Evolutionary conservation across 92 coral and sea anemone genomes (phyloP), one percentile per base, ranked within the genome.

Genomic region (Paramuricea clavata): DNA sequence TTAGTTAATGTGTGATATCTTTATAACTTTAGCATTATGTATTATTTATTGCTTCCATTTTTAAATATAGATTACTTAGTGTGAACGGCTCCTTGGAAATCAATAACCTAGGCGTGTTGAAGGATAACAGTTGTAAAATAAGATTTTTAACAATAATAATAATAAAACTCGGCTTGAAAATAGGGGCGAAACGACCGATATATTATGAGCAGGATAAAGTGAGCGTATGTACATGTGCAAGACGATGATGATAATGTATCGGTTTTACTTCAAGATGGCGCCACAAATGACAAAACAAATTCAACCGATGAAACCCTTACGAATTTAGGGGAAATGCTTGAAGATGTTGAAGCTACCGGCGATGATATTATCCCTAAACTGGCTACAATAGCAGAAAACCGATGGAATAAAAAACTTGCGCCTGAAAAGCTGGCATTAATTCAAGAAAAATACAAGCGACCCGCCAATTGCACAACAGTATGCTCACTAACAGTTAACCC

Each of bases 361-460:
- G 22, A 74, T 1, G 54, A 74, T 22, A 74, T 74, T 13, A 22
- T 5, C 6, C 80, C 80, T 21, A 22, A 33, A 6, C 80, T 74
- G 30, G 80, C 59, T 12, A 11, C 54, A 6, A 39, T 74, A 16
- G 59, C 54, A 10, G 27, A 33, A 15, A 72, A 72, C 30, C 78
- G 54, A 11, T 74, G 80, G 80, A 43, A 43, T 28, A 74, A 74
- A 74, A 74, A 74, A 39, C 75, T 69, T 5, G 32, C 42, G 9
- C 23, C 75, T 8, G 75, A 32, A 31, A 69, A 69, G 30, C 10
- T 69, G 7, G 30, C 7, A 30, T n/a, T n/a, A 17, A 69, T 69
- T 39, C 23, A 17, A 2, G 75, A 69, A 5, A 69, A 69, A 69
- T 69, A 69, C 21, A 69, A 69, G 25, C 75, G 43, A 11, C 75